phyloP scores from a whole-genome alignment of 2,797 vertebrate genomes.

The Spondyliosoma cantharus region DNA sequence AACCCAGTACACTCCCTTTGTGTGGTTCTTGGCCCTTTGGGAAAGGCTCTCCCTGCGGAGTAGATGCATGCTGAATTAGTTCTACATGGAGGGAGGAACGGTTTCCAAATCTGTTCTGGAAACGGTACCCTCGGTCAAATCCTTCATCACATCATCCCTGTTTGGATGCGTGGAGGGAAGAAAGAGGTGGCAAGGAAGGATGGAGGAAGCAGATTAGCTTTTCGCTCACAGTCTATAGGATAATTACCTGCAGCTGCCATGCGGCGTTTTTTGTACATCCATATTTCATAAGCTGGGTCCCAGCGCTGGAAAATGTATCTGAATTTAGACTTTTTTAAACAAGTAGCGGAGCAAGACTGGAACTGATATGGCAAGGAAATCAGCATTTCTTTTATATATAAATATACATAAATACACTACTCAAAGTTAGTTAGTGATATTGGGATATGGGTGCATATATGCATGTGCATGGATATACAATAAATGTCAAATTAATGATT shows the following conservation, averaged over 20 bases:
- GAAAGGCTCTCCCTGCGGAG: slow-evolving; percentile 40
- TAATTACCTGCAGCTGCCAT: slow-evolving; percentile 79
- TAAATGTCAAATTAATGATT: too few species aligned
- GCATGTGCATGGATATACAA: too few species aligned
- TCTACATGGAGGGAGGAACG: slow-evolving; percentile 58
- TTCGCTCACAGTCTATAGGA: slow-evolving; percentile 49
- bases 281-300: slow-evolving; percentile 76
- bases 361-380: slow-evolving; percentile 53
- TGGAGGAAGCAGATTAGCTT: slow-evolving; percentile 63
- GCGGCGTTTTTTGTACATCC: slow-evolving; percentile 63
- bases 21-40: slow-evolving; percentile 37
- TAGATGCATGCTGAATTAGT: slow-evolving; percentile 68
- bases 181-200: slow-evolving; percentile 59
- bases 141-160: slow-evolving; percentile 59
- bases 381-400: too few species aligned
- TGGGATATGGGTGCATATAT: too few species aligned
- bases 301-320: slow-evolving; percentile 71
- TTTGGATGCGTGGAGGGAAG: slow-evolving; percentile 62
- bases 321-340: slow-evolving; percentile 61
- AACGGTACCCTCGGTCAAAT: slow-evolving; percentile 56
- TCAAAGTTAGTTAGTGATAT: too few species aligned
- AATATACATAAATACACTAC: too few species aligned
- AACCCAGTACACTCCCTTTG: slow-evolving; percentile 26
- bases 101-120: slow-evolving; percentile 59
- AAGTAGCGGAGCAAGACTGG: slow-evolving; percentile 33